Evolutionary conservation across 2,888 invertebrate genomes (phyloP).

Genomic region (Hemaris fuciformis): DNA sequence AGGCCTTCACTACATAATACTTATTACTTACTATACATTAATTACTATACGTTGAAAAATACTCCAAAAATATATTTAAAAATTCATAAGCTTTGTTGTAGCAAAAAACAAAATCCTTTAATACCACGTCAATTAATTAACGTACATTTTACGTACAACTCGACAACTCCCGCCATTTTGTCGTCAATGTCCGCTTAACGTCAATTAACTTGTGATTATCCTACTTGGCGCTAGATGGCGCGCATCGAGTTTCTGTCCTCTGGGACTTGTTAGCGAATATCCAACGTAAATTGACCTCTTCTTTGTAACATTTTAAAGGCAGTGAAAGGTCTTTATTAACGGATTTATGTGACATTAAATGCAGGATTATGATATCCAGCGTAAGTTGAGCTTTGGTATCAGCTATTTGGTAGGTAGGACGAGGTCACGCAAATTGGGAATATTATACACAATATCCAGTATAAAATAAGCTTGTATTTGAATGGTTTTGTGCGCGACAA

Average conservation of each 20-base stretch:
- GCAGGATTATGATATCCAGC: background rate
- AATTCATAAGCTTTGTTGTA: background rate
- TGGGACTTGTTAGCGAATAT: slow-evolving; percentile 46
- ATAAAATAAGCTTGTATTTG: background rate
- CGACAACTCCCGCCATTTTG: slow-evolving; percentile 35
- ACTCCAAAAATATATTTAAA: too few relatives aligned
- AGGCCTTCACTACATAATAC: too few relatives aligned
- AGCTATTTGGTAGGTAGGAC: background rate
- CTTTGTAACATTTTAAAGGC: background rate
- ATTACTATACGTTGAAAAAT: too few relatives aligned
- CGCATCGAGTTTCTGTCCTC: slow-evolving; percentile 56
- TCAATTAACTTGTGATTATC: slow-evolving; percentile 68
- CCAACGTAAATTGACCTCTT: slow-evolving; percentile 27
- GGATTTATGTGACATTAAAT: background rate
- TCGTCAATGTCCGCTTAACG: slow-evolving; percentile 42
- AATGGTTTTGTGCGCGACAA: background rate
- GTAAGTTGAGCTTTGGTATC: background rate
- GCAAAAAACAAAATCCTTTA: background rate
- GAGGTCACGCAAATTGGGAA: background rate
- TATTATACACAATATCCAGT: background rate
- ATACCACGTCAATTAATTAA: background rate
- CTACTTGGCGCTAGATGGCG: slow-evolving; percentile 66
- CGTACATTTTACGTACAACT: background rate
- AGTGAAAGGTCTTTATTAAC: background rate
- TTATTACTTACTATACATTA: too few relatives aligned